A percentile compares a stretch with the other conserved stretches of the same genome.
Evolutionary conservation across 2,888 invertebrate species (phyloP).

Genomic region (Luffia ferchaultella): DNA sequence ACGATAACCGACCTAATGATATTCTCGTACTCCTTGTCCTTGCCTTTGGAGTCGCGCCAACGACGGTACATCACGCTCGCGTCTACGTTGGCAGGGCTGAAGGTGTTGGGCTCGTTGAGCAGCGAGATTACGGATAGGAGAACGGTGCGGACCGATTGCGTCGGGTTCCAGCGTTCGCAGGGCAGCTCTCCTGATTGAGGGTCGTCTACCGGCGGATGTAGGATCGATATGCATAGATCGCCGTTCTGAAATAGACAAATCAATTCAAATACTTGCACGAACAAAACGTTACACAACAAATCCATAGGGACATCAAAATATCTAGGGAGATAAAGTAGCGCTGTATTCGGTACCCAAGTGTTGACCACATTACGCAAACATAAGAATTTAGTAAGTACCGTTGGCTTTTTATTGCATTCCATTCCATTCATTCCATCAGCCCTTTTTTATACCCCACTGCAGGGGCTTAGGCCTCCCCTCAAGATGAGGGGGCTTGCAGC

Average conservation of each 20-base stretch:
- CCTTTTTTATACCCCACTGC: no score
- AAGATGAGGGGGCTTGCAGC: no score
- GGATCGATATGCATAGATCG: conserved; percentile 98
- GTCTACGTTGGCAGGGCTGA: conserved; percentile 99
- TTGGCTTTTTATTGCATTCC: no score
- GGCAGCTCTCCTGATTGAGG: conserved; percentile 99
- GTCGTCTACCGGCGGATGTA: conserved; percentile 99
- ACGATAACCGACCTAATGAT: conserved; percentile 93
- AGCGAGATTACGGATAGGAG: conserved; percentile 97
- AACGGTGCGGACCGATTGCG: conserved; percentile 98
- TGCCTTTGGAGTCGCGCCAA: conserved; percentile 98
- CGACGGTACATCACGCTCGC: conserved; percentile 99
- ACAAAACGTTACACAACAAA: no score
- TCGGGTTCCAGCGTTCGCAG: conserved; percentile 99
- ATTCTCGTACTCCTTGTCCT: conserved; percentile 98
- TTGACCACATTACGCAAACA: no score
- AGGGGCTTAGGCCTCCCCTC: no score
- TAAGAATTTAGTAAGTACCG: no score
- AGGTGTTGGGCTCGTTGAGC: conserved; percentile 99
- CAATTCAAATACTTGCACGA: background rate
- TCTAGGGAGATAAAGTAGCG: no score
- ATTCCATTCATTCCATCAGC: no score
- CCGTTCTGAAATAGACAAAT: conserved; percentile 80
- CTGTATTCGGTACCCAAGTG: no score
- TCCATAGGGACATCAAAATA: no score